A percentile compares a stretch with the other conserved stretches of the same genome.
Conservation (phyloP, 2,113 vertebrate genomes). For the Platysteira castanea region DNA sequence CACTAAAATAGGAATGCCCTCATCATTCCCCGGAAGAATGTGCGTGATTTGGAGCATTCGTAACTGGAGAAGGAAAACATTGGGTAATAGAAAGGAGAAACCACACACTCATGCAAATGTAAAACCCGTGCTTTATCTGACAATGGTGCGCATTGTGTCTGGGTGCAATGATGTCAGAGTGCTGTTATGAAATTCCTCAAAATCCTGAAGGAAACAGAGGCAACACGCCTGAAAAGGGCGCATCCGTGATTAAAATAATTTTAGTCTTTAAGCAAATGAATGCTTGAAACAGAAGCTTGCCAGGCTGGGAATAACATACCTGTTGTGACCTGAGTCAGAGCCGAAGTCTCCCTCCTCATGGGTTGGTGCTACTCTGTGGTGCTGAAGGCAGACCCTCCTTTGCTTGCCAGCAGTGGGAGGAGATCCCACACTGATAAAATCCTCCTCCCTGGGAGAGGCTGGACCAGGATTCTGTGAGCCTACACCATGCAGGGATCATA, state of each 20-base stretch:
- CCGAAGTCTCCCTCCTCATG: neutral
- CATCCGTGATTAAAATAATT: neutral
- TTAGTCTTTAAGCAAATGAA: constrained; percentile 22
- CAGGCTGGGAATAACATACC: constrained; percentile 10
- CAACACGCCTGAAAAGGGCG: neutral
- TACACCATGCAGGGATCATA: neutral
- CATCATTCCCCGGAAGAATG: neutral
- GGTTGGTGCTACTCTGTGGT: neutral
- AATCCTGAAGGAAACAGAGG: neutral
- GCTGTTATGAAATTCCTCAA: constrained; percentile 47
- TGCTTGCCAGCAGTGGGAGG: neutral
- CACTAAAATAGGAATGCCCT: neutral
- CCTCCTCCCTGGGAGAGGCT: neutral
- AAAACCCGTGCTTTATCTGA: neutral
- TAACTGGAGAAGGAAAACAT: neutral
- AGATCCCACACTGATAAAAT: neutral
- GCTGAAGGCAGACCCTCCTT: neutral
- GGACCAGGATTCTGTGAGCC: neutral
- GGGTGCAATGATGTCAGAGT: constrained; percentile 10
- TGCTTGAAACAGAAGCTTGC: neutral
- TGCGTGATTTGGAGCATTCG: neutral
- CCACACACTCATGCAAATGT: neutral
- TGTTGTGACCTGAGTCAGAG: constrained; percentile 34
- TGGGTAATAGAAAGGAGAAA: neutral
- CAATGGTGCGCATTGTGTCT: constrained; percentile 4